These are phyloP conservation scores for Trochalopteron elliotii DNA, from an alignment of 2,113 vertebrate genomes.

Conservation along the genomic window DNA sequence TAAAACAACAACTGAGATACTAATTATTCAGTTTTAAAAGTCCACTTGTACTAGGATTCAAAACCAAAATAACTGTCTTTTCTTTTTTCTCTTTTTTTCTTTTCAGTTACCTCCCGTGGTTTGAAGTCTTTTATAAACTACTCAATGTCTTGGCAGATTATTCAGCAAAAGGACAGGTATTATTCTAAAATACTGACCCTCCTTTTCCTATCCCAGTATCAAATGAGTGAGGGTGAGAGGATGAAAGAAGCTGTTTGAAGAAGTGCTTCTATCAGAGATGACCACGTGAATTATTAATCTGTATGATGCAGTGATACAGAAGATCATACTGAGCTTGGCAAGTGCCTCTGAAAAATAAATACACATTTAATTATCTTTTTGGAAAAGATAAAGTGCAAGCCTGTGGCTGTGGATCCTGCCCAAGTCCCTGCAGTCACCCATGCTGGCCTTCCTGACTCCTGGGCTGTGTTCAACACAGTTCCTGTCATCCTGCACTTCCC, in stretches of 20 bases:
- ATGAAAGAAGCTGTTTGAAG: not conserved
- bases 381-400: not conserved
- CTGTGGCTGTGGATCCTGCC: not conserved
- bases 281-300: not conserved
- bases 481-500: fast-evolving
- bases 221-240: not conserved
- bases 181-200: not conserved
- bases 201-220: not conserved
- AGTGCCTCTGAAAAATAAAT: not conserved
- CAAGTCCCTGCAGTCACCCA: not conserved
- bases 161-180: constrained; percentile 93
- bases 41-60: not conserved
- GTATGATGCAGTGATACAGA: not conserved
- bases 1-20: not conserved
- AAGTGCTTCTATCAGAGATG: not conserved
- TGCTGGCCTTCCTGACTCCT: not conserved
- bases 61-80: not conserved
- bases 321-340: not conserved
- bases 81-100: not conserved
- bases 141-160: constrained; percentile 95
- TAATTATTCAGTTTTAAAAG: not conserved
- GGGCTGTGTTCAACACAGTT: not conserved
- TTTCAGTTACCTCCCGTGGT: constrained; percentile 93
- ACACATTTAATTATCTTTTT: not conserved
- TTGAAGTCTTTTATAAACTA: constrained; percentile 95